These are phyloP conservation scores for Malurus leucopterus DNA, from an alignment of 2,797 vertebrate genomes.

Conservation along the genomic window DNA sequence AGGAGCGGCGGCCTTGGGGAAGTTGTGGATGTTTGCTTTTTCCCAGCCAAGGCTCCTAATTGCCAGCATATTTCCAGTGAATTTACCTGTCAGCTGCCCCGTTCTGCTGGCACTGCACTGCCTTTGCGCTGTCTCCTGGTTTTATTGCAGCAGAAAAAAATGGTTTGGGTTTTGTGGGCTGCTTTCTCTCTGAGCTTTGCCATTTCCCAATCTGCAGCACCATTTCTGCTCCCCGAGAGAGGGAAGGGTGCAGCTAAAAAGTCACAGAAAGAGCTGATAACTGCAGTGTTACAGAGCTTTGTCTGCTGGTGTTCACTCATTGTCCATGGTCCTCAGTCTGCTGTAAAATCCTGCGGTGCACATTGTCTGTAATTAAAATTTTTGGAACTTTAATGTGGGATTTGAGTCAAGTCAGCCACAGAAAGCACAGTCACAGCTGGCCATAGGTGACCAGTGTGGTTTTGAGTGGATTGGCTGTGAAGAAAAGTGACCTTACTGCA, in stretches of 20 bases:
- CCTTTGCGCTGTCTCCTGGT: constrained; percentile 15
- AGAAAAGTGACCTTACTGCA: not conserved
- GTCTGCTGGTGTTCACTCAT: not conserved
- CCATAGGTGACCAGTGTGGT: not conserved
- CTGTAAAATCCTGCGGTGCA: accelerated
- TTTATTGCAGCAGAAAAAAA: constrained; percentile 44
- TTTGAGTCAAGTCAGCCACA: not conserved
- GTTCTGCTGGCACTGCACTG: constrained; percentile 39
- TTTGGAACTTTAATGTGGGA: not conserved
- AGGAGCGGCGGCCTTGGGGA: not conserved
- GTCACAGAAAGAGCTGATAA: not conserved
- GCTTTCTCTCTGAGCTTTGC: not conserved
- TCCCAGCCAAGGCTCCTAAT: constrained; percentile 39
- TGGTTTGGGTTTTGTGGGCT: not conserved
- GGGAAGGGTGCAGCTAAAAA: not conserved
- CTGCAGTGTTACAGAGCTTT: not conserved
- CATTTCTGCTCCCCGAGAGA: not conserved
- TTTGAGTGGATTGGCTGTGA: not conserved
- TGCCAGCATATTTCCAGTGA: constrained; percentile 51
- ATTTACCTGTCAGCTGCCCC: constrained; percentile 50
- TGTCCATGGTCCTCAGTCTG: not conserved
- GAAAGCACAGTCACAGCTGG: not conserved
- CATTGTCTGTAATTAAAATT: not conserved
- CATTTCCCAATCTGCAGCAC: not conserved
- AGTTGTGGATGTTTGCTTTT: not conserved